Conservation (phyloP, 2,888 invertebrate species). For the Tetheella fluctuosa region DNA sequence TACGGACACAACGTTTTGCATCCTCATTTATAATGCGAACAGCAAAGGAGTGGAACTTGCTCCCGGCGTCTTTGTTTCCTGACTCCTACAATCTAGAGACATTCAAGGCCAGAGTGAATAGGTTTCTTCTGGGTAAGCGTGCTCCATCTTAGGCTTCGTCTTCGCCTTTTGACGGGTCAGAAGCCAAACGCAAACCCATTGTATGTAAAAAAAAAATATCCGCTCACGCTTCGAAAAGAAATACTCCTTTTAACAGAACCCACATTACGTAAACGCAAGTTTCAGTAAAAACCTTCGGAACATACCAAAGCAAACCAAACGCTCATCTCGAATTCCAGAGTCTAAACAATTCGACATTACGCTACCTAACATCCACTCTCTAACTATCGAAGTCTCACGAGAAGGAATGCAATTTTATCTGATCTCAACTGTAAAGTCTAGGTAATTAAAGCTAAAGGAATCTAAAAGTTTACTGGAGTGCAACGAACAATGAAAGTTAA, state of each 20-base stretch:
- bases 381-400: constrained; percentile 16
- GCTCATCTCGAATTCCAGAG: constrained; percentile 24
- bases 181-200: no score
- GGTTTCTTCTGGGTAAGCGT: no score
- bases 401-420: constrained; percentile 64
- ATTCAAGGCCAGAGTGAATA: no score
- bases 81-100: no score
- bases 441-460: constrained; percentile 60
- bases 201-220: no score
- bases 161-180: no score
- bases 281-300: neutral
- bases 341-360: constrained; percentile 23
- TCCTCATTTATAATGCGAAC: no score
- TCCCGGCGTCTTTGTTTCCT: no score
- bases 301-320: constrained; percentile 13
- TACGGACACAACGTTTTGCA: no score
- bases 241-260: neutral
- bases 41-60: no score
- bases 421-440: constrained; percentile 45
- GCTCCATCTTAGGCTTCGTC: no score
- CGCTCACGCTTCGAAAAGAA: neutral
- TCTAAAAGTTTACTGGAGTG: constrained; percentile 40
- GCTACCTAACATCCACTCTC: constrained; percentile 18
- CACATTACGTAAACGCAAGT: constrained; percentile 1
- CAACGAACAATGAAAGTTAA: constrained; percentile 44